These are phyloP conservation scores for Arvicanthis niloticus DNA, from an alignment of 2,113 vertebrate genomes.

Conservation along the genomic window DNA sequence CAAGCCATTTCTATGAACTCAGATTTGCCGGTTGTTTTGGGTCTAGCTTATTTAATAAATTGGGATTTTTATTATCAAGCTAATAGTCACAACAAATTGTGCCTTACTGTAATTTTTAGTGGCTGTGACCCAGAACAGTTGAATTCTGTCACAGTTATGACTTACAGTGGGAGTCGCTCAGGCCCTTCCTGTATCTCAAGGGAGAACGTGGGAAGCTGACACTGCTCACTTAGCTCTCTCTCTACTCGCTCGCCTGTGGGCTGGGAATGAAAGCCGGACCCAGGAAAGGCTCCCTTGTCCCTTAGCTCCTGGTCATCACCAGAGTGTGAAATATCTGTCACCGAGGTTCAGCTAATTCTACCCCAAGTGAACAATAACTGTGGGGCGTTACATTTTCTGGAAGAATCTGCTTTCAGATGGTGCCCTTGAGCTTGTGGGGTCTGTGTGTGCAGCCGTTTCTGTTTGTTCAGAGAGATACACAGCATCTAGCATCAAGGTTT, in stretches of 20 bases:
- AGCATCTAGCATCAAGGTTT: rapidly evolving
- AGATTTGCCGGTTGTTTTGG: neutral
- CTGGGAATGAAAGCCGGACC: neutral
- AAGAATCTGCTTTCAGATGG: neutral
- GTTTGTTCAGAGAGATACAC: neutral
- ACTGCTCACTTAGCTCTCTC: neutral
- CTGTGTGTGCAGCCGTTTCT: neutral
- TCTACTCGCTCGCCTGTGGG: neutral
- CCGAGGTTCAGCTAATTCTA: neutral
- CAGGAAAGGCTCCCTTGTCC: neutral
- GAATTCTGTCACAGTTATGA: neutral
- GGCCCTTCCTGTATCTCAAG: neutral
- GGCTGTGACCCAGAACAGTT: neutral
- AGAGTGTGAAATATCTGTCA: neutral
- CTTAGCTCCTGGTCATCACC: neutral
- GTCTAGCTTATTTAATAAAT: neutral
- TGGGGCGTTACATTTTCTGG: neutral
- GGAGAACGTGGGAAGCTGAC: neutral
- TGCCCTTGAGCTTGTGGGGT: neutral
- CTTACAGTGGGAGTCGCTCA: neutral
- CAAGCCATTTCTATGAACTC: neutral
- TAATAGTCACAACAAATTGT: neutral
- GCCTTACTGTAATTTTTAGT: neutral
- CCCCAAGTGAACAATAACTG: neutral
- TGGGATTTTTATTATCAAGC: neutral